Percentiles rank a stretch among this genome's conserved stretches.
phyloP scores from a whole-genome alignment of 2,888 invertebrate species.

The Chymomyza caudatula region DNA sequence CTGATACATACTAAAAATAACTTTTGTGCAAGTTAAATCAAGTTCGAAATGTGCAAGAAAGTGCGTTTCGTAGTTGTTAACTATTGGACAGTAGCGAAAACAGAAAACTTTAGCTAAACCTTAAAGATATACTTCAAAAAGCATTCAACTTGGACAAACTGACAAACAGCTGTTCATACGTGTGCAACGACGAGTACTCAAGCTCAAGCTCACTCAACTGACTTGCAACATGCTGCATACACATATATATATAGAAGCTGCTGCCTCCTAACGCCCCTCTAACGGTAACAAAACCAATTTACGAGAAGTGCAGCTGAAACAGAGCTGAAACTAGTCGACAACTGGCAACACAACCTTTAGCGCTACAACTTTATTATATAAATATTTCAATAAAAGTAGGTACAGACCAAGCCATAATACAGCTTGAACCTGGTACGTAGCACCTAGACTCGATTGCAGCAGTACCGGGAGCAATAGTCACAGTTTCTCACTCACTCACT shows the following conservation, averaged over 20 bases:
- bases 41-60: background rate
- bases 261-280: background rate
- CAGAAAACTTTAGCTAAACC: background rate
- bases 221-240: background rate
- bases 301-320: slow-evolving; percentile 41
- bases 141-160: background rate
- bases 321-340: slow-evolving; percentile 26
- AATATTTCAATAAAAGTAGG: slow-evolving; percentile 60
- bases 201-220: background rate
- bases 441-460: background rate
- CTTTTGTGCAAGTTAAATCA: background rate
- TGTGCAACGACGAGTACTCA: background rate
- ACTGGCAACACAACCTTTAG: slow-evolving; percentile 26
- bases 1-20: background rate
- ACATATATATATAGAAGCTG: background rate
- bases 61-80: no score
- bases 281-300: slow-evolving; percentile 57
- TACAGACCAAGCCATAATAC: slow-evolving; percentile 30
- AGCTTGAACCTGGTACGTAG: background rate
- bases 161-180: background rate
- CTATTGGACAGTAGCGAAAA: background rate
- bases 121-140: background rate
- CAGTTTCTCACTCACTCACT: slow-evolving; percentile 37
- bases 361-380: slow-evolving; percentile 62
- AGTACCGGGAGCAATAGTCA: slow-evolving; percentile 23